Conservation (phyloP, 2,888 invertebrate genomes). For the Agrenia bidenticulata region DNA sequence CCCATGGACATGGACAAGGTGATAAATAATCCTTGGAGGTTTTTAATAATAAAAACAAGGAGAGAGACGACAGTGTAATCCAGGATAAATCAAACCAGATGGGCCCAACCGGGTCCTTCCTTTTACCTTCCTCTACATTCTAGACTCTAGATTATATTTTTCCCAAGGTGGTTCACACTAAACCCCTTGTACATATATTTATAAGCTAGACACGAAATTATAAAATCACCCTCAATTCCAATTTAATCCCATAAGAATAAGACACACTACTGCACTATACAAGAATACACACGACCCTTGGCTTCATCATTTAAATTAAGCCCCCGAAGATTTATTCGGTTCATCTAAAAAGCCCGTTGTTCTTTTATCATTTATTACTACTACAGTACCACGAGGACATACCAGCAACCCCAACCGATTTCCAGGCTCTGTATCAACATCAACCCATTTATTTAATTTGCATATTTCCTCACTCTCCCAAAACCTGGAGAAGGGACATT, state of each 20-base stretch:
- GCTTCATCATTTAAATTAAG: conserved; percentile 18
- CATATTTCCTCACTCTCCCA: conserved; percentile 6
- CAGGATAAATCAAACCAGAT: conserved; percentile 17
- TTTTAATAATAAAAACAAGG: conserved; percentile 18
- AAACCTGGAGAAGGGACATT: not conserved
- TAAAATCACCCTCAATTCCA: no score
- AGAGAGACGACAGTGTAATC: conserved; percentile 16
- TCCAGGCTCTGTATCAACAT: not conserved
- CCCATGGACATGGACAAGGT: no score
- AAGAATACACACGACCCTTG: not conserved
- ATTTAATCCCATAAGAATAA: no score
- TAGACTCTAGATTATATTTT: not conserved
- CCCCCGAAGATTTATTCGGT: conserved; percentile 18
- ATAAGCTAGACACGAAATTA: no score
- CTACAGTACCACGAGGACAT: no score
- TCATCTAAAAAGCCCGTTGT: not conserved
- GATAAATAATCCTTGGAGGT: conserved; percentile 19
- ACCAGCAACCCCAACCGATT: not conserved
- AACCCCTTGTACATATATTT: no score
- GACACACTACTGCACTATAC: no score
- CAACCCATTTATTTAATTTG: conserved; percentile 12
- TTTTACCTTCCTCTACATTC: not conserved
- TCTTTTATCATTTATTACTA: conserved; percentile 14
- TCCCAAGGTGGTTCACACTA: no score
- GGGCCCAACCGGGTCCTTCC: conserved; percentile 6